Evolutionary conservation across 2,888 invertebrate genomes (phyloP).

Genomic region (Xanthorhoe spadicearia): DNA sequence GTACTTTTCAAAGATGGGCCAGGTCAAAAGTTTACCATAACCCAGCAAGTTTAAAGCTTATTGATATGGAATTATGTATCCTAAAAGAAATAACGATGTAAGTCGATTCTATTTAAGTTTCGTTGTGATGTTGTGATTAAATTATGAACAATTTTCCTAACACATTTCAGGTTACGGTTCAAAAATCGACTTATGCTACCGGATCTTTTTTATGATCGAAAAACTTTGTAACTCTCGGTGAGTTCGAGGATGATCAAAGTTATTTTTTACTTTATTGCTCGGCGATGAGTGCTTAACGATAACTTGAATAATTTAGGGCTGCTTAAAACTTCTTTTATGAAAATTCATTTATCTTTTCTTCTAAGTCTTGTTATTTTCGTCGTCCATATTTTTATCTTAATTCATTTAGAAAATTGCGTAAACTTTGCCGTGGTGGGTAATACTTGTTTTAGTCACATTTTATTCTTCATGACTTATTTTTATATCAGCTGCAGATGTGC

Average conservation of each 20-base stretch:
- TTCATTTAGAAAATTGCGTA: neutral
- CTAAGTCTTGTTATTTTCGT: neutral
- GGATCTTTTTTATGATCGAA: conserved; percentile 21
- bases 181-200: neutral
- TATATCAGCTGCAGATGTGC: neutral
- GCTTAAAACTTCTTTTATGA: conserved; percentile 5
- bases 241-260: conserved; percentile 24
- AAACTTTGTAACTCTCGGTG: conserved; percentile 22
- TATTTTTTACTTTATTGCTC: conserved; percentile 22
- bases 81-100: neutral
- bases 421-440: neutral
- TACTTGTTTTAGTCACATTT: neutral
- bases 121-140: neutral
- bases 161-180: conserved; percentile 2
- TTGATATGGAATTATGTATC: too few relatives aligned
- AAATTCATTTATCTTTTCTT: conserved; percentile 4
- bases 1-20: too few relatives aligned
- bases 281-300: conserved; percentile 12
- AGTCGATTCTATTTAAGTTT: neutral
- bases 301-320: conserved; percentile 6
- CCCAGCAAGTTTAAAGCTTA: too few relatives aligned
- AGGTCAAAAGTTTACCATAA: too few relatives aligned
- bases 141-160: neutral
- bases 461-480: neutral
- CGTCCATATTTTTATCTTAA: neutral